Evolutionary conservation across 2,113 vertebrate genomes (phyloP).

Genomic region (Sinocyclocheilus anshuiensis): DNA sequence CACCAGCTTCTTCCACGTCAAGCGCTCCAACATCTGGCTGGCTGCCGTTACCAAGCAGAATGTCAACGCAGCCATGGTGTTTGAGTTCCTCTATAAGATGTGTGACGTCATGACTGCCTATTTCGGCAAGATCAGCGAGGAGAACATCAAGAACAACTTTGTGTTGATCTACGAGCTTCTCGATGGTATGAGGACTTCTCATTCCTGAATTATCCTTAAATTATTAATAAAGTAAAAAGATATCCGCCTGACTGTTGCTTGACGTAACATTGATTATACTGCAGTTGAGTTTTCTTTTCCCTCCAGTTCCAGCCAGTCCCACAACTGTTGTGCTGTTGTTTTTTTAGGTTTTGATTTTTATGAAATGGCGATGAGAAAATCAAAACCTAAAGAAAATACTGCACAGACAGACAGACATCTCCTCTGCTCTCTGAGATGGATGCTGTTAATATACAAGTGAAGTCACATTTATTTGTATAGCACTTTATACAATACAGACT

Average conservation of each 20-base stretch:
- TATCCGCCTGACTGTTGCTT: neutral
- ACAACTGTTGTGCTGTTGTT: slow-evolving; percentile 70
- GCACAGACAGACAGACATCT: slow-evolving; percentile 48
- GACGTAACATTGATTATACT: neutral
- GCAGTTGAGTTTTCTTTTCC: slow-evolving; percentile 1
- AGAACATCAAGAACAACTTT: slow-evolving; percentile 99
- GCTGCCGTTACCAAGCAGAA: slow-evolving; percentile 99
- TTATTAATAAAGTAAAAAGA: neutral
- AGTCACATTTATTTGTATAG: neutral
- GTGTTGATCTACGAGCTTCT: slow-evolving; percentile 98
- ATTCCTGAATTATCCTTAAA: neutral
- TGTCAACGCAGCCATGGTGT: slow-evolving; percentile 99
- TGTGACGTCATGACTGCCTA: slow-evolving; percentile 99
- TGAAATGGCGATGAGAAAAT: slow-evolving; percentile 70
- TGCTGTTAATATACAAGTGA: neutral
- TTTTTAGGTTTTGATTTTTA: slow-evolving; percentile 83
- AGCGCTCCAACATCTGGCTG: slow-evolving; percentile 99
- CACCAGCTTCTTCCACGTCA: slow-evolving; percentile 98
- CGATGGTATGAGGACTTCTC: slow-evolving; percentile 80
- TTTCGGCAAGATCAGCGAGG: slow-evolving; percentile 99
- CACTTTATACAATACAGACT: neutral
- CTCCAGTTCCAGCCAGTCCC: neutral
- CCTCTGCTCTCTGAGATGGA: neutral
- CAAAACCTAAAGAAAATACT: slow-evolving; percentile 76
- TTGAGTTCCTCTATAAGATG: slow-evolving; percentile 99